Evolutionary conservation across 2,113 vertebrate species (phyloP), one percentile per base, ranked within the genome.

Genomic region (Gallinago undulata): DNA sequence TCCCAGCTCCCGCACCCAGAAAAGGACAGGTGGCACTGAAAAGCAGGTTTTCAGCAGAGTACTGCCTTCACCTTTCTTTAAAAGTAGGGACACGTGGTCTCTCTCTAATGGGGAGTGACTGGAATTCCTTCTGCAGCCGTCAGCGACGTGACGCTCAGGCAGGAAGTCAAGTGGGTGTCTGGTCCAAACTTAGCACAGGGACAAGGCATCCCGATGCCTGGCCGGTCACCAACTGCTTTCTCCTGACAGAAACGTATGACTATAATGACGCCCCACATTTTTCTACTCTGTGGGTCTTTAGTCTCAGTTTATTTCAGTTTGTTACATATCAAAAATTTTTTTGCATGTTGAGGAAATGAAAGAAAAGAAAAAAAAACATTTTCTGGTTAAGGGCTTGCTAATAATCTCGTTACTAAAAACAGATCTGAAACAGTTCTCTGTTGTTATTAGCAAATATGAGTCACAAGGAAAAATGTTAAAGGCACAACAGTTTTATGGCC

Each of bases 131-230:
- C 68, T 87, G 88, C 69, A 56, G 81, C 62, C 62, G 66, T 62
- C 90, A 86, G 84, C 19, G 1, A 47, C 62, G 19, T 91, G 78
- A 67, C 43, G 13, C 87, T 92, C 14, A 70, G 92, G 69, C 57
- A 85, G 89, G 84, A 95, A 96, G 66, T 91, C 84, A 83, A 79
- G 89, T 78, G 84, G 86, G 77, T 80, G 70, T 80, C 84, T 93
- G 74, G 47, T 91, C 96, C 93, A 80, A 95, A 95, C 51, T 89
- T 94, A 86, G 68, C 91, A 41, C 84, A 35, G 57, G 64, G 72
- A 63, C 84, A 33, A 94, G 63, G 78, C 62, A 95, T 96, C 91
- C 91, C 80, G 25, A 90, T 87, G 64, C 43, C 31, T 92, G 88
- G 70, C 56, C n/a, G 0, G 70, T 89, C 83, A 70, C 91, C 81